phyloP scores from a whole-genome alignment of 2,113 vertebrate genomes.

The Leiothrix lutea region DNA sequence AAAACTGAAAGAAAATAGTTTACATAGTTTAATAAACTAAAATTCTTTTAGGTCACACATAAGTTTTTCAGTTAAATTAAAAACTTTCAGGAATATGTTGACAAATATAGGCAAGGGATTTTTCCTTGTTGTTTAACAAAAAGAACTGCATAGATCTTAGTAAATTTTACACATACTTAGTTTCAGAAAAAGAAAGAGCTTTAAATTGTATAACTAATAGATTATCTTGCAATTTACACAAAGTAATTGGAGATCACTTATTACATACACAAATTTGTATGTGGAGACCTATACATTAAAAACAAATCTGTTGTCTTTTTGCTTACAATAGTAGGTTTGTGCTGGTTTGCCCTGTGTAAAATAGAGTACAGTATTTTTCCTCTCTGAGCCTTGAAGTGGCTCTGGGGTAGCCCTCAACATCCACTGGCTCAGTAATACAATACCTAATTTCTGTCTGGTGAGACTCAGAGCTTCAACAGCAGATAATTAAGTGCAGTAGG shows the following conservation, averaged over 20 bases:
- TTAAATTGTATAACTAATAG: not conserved
- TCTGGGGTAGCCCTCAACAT: fast-evolving
- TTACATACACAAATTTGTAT: too few relatives aligned
- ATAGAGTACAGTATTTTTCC: not conserved
- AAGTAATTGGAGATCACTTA: too few relatives aligned
- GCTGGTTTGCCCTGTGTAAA: not conserved
- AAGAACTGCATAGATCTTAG: not conserved
- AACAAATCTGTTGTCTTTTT: not conserved
- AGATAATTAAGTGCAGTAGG: not conserved
- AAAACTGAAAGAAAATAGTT: too few relatives aligned
- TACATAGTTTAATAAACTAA: not conserved
- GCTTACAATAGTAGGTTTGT: not conserved
- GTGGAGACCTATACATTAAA: not conserved
- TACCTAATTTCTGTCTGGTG: not conserved
- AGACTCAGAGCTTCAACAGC: not conserved
- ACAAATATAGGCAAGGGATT: not conserved
- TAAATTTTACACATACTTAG: not conserved
- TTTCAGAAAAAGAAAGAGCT: not conserved
- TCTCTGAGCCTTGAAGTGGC: not conserved
- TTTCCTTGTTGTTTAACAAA: not conserved
- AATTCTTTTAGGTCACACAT: not conserved
- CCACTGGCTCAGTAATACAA: not conserved
- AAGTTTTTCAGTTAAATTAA: not conserved
- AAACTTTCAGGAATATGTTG: not conserved
- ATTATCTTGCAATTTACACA: not conserved